Base-by-base conservation (phyloP, 2,113 vertebrate genomes). In the Tor tambroides region DNA sequence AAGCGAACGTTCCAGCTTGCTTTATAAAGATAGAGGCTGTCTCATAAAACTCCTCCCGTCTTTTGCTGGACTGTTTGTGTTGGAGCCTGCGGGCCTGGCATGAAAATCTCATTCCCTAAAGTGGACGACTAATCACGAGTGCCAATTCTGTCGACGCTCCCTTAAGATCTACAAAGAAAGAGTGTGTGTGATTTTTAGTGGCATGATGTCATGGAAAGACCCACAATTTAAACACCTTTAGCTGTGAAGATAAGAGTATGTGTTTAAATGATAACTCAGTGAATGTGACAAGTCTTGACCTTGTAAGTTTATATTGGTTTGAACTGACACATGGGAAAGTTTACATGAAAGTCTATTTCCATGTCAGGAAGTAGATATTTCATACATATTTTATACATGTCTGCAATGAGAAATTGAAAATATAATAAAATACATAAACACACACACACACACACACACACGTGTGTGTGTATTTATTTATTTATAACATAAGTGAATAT, bases 141-240 rank as follows among this genome's bases (percentile, higher is more conserved):
- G 74, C 46, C 74, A 69, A 61, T 87, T 84, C 41, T 69, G 46
- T 71, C n/a, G 19, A 84, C 35, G n/a, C 30, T 80, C 67, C 51
- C 30, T 30, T 38, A 79, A 49, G 46, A 72, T 71, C 35, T 84
- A 15, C 38, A 28, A n/a, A 46, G 43, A 77, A 49, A 28, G 54
- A 63, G 49, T 51, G 71, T 79, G 77, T 82, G 71, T 83, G 49
- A 51, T 35, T 84, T 30, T 89, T 38, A 51, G 65, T 71, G 49
- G 30, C 35, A 85, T 85, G 43, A 85, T 11, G 75, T 86, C 80
- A 86, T 71, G 80, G 54, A 78, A 75, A 79, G 74, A 54, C 86
- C 61, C 38, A 23, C 28, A 61, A 69, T 23, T 69, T 9, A 65
- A 83, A 41, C 80, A 67, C 80, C 63, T 83, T 83, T 32, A 82